phyloP scores from a whole-genome alignment of 2,888 invertebrate species.

The Lasius platythorax region DNA sequence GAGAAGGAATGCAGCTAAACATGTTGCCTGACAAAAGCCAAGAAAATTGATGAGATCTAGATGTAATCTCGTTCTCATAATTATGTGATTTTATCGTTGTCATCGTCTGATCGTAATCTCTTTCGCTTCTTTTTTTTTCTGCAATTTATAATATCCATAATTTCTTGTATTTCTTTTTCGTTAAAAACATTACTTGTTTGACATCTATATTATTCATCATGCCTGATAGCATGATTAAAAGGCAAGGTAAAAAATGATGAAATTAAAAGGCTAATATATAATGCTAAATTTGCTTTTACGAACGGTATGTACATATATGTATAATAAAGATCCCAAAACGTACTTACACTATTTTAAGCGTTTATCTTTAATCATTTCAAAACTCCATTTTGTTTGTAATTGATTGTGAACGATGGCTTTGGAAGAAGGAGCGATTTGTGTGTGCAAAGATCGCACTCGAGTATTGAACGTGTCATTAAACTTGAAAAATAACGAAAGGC shows the following conservation, averaged over 20 bases:
- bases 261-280: neutral
- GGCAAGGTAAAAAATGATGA: neutral
- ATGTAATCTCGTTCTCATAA: conserved; percentile 3
- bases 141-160: neutral
- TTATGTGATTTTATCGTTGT: neutral
- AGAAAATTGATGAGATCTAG: conserved; percentile 7
- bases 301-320: neutral
- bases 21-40: conserved; percentile 48
- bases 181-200: neutral
- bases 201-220: neutral
- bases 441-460: neutral
- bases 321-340: neutral
- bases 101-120: neutral
- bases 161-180: neutral
- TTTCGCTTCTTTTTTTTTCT: neutral
- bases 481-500: neutral
- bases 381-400: neutral
- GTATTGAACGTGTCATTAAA: neutral
- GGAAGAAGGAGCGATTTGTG: neutral
- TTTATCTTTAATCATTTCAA: neutral
- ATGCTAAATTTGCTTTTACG: neutral
- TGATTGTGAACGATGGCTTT: conserved; percentile 6
- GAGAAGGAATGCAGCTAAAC: conserved; percentile 36
- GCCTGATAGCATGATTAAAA: neutral
- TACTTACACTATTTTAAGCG: neutral